These are phyloP conservation scores for Biston stratarius DNA, from an alignment of 2,888 invertebrate genomes.

Conservation along the genomic window DNA sequence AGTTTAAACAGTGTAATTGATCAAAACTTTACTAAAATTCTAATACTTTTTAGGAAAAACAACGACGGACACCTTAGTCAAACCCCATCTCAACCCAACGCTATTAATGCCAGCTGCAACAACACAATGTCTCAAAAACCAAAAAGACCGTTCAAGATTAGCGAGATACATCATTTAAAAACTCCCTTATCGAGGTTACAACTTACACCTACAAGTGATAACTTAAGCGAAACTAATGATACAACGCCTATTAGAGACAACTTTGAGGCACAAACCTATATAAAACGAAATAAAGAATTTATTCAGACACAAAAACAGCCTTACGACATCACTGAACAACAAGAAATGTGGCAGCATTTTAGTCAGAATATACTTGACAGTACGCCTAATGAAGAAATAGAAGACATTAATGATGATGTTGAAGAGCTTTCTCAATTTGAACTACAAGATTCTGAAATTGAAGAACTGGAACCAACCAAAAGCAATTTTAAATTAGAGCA, in stretches of 20 bases:
- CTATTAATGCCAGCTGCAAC: conserved; percentile 11
- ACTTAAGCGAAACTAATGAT: neutral
- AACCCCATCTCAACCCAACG: conserved; percentile 22
- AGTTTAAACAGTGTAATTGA: neutral
- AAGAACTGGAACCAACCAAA: conserved; percentile 10
- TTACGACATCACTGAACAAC: neutral
- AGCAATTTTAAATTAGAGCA: conserved; percentile 57
- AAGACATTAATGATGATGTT: neutral
- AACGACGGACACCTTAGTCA: conserved; percentile 17
- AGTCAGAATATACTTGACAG: neutral
- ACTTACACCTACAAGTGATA: conserved; percentile 31
- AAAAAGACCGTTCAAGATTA: conserved; percentile 69
- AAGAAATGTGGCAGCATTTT: neutral
- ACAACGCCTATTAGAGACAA: neutral
- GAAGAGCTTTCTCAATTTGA: conserved; percentile 15
- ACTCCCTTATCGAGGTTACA: conserved; percentile 53
- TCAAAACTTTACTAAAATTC: neutral
- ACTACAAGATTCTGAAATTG: conserved; percentile 1
- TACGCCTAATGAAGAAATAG: conserved; percentile 1
- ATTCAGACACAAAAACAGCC: neutral
- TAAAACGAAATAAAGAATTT: conserved; percentile 3
- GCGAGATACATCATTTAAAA: conserved; percentile 62
- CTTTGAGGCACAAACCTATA: neutral
- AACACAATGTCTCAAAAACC: conserved; percentile 43
- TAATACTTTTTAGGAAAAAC: conserved; percentile 46